These are phyloP conservation scores for Epinephelus malabaricus DNA, from an alignment of 2,797 vertebrate genomes.

Conservation along the genomic window DNA sequence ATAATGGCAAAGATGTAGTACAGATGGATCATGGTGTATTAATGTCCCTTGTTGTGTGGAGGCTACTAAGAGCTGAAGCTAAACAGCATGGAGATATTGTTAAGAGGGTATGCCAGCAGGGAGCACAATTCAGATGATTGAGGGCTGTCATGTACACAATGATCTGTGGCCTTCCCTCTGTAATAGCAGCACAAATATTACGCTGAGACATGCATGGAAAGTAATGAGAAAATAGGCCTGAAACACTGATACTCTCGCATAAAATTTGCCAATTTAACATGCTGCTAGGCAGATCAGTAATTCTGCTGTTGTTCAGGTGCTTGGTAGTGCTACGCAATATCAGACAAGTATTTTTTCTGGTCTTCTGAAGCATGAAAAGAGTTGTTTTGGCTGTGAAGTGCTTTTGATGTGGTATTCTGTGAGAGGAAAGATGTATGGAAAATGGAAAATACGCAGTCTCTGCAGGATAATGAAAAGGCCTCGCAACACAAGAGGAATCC, in stretches of 20 bases:
- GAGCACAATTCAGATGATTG: conserved; percentile 23
- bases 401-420: conserved; percentile 40
- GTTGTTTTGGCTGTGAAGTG: conserved; percentile 38
- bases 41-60: conserved; percentile 9
- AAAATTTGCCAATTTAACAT: conserved; percentile 15
- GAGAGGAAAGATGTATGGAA: conserved; percentile 44
- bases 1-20: not conserved
- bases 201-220: conserved; percentile 13
- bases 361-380: conserved; percentile 31
- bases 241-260: not conserved
- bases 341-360: conserved; percentile 19
- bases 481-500: conserved; percentile 33
- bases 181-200: not conserved
- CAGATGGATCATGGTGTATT: conserved; percentile 1
- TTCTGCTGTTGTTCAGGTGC: conserved; percentile 19
- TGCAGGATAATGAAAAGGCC: conserved; percentile 38
- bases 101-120: conserved; percentile 32
- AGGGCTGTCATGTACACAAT: conserved; percentile 32
- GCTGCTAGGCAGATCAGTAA: conserved; percentile 21
- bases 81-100: conserved; percentile 19
- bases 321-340: conserved; percentile 19
- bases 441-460: conserved; percentile 45
- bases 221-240: conserved; percentile 16
- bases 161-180: conserved; percentile 20
- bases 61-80: conserved; percentile 1